Base-by-base conservation (phyloP, 2,113 vertebrate genomes). In the Ancistrus triradiatus region DNA sequence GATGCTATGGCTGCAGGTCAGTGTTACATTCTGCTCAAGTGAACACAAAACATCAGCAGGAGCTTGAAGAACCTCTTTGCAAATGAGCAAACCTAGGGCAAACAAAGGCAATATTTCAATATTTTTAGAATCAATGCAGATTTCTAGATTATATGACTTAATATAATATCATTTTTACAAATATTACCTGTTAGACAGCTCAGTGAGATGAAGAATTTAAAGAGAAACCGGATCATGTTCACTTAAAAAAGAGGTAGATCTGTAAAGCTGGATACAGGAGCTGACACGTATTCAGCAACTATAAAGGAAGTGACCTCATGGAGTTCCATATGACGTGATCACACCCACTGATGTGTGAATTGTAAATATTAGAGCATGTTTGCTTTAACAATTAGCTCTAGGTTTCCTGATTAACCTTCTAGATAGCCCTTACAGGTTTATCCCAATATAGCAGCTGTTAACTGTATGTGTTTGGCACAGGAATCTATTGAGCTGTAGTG, bases 1-100 rank as follows among this genome's bases (percentile, higher is more conserved):
- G 7, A 69, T 53, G 6, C 8, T 25, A 27, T 76, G 74, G 5
- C 3, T 61, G 33, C 74, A 76, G 33, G 49, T 69, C 5, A 76
- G 19, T 14, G 22, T 40, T 3, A 66, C 18, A 22, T 10, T 33
- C 1, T 33, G 9, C 2, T 60, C 48, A 28, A 51, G 9, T 17
- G 25, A 1, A 51, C 59, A 49, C 37, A 66, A 1, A 1, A 72
- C 52, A 50, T 68, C 24, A 49, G 60, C 33, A 44, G 65, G 66
- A 14, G 24, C 33, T 42, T 75, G 73, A 31, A 51, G 11, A 15
- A 75, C 66, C 3, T 55, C 21, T 24, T 35, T 40, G 49, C 49
- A 59, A 11, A 44, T 19, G 6, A 50, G n/a, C n/a, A n/a, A 27
- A 50, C 33, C 69, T 71, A 40, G n/a, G n/a, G n/a, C n/a, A n/a